phyloP scores from a whole-genome alignment of 2,888 invertebrate genomes.

The Norana najaformis region DNA sequence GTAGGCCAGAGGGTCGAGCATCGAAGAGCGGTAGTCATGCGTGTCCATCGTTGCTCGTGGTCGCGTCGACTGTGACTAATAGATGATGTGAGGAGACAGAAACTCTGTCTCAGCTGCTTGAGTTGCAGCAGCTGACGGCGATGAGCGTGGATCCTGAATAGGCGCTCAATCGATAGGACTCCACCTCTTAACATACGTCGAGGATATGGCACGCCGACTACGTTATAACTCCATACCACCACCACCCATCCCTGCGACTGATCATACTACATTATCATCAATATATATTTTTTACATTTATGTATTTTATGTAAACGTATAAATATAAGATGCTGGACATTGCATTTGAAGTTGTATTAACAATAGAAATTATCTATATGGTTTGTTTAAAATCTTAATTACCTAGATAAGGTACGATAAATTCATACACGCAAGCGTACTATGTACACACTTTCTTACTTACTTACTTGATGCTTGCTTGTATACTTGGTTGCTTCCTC shows the following conservation, averaged over 20 bases:
- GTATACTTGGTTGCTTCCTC: no score
- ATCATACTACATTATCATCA: not conserved
- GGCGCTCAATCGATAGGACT: slow-evolving; percentile 10
- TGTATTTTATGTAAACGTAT: no score
- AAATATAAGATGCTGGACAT: no score
- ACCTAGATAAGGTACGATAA: not conserved
- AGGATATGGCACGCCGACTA: not conserved
- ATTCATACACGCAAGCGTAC: not conserved
- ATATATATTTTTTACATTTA: not conserved
- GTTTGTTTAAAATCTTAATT: not conserved
- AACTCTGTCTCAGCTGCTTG: slow-evolving; percentile 15
- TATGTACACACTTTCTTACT: not conserved
- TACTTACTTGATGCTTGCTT: no score
- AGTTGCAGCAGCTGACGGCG: not conserved
- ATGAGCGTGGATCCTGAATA: not conserved
- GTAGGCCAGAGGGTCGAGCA: slow-evolving; percentile 15
- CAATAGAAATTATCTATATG: no score
- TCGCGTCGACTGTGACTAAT: slow-evolving; percentile 22
- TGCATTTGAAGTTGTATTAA: no score
- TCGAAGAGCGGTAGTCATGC: slow-evolving; percentile 19
- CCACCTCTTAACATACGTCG: slow-evolving; percentile 24
- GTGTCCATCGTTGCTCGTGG: slow-evolving; percentile 7
- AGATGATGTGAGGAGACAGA: not conserved
- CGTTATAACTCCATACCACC: not conserved
- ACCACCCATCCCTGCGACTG: not conserved